Percentiles rank a stretch among this genome's conserved stretches.
These are phyloP conservation scores for Chironomus riparius DNA, from an alignment of 2,888 invertebrate genomes.

Conservation along the genomic window DNA sequence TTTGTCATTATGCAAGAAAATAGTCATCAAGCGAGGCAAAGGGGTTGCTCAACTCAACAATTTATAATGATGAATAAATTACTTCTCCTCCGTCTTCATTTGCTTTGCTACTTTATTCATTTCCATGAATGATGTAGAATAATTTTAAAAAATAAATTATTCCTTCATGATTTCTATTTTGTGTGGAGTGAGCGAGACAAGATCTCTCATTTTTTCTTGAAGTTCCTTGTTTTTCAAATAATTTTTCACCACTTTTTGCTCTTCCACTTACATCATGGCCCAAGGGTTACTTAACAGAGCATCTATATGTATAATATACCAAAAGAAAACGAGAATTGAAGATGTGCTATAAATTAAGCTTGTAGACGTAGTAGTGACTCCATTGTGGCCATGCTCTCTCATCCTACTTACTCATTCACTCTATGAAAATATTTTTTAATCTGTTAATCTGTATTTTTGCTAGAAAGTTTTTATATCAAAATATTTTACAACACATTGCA, in stretches of 20 bases:
- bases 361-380: background rate
- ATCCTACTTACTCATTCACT: background rate
- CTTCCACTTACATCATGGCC: background rate
- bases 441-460: slow-evolving; percentile 21
- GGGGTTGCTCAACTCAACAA: slow-evolving; percentile 27
- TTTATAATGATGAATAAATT: slow-evolving; percentile 27
- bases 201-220: background rate
- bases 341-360: slow-evolving; percentile 8
- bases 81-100: background rate
- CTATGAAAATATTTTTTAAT: background rate
- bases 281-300: background rate
- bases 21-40: slow-evolving; percentile 18
- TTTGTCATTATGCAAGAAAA: background rate
- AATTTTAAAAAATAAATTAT: too few species aligned
- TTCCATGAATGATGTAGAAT: background rate
- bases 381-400: background rate
- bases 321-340: background rate
- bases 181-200: background rate
- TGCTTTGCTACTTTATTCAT: background rate
- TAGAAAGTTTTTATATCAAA: background rate
- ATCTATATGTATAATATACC: background rate
- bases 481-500: background rate
- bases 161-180: too few species aligned
- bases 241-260: too few species aligned
- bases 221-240: too few species aligned